Conservation (phyloP, 2,888 invertebrate genomes). For the Eupithecia abbreviata region DNA sequence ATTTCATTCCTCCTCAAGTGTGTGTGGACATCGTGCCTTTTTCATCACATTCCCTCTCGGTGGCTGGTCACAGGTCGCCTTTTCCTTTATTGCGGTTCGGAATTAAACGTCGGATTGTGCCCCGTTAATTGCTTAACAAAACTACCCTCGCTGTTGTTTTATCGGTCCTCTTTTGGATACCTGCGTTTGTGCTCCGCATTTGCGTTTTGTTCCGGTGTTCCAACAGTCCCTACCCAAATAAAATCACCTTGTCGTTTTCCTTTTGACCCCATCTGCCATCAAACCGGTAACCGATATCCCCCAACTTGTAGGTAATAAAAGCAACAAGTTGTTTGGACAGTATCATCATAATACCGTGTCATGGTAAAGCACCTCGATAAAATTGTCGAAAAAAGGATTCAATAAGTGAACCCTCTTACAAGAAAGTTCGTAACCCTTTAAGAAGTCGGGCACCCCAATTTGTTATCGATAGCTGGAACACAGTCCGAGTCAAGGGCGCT, state of each 20-base stretch:
- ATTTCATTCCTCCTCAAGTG: conserved; percentile 82
- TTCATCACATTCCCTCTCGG: conserved; percentile 83
- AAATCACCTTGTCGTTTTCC: conserved; percentile 25
- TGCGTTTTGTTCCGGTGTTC: conserved; percentile 46
- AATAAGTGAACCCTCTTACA: conserved; percentile 58
- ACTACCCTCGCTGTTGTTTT: conserved; percentile 68
- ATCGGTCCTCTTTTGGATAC: conserved; percentile 61
- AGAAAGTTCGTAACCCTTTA: conserved; percentile 70
- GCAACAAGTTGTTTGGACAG: conserved; percentile 49
- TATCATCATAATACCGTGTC: conserved; percentile 36
- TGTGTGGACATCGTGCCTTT: conserved; percentile 81
- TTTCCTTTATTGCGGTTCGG: conserved; percentile 78
- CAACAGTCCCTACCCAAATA: conserved; percentile 22
- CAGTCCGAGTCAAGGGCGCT: conserved; percentile 63
- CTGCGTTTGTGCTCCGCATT: conserved; percentile 58
- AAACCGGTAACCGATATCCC: conserved; percentile 34
- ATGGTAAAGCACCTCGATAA: conserved; percentile 45
- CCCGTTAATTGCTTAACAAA: conserved; percentile 80
- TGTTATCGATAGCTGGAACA: conserved; percentile 78
- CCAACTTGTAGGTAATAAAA: conserved; percentile 34
- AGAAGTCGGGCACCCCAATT: conserved; percentile 70
- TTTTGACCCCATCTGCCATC: conserved; percentile 25
- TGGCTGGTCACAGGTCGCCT: conserved; percentile 64
- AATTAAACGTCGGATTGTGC: conserved; percentile 79
- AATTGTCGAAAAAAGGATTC: conserved; percentile 46